Percentiles rank a stretch among this genome's conserved stretches.
phyloP scores from a whole-genome alignment of 2,113 vertebrate species.

The Daboia siamensis region DNA sequence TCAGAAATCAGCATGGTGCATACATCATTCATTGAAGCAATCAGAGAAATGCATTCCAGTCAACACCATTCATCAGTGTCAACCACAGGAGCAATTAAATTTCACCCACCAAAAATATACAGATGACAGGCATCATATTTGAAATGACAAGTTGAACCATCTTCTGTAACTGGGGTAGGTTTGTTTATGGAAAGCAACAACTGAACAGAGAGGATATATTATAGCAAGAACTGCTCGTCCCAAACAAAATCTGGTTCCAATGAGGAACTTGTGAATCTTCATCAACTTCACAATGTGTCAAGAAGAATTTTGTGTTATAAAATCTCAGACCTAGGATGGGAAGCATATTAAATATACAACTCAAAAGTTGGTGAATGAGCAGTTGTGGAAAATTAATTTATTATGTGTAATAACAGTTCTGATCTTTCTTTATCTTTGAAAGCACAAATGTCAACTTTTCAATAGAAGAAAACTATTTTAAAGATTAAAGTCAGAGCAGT shows the following conservation, averaged over 20 bases:
- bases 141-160: conserved; percentile 53
- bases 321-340: not conserved
- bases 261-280: not conserved
- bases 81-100: conserved; percentile 66
- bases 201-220: conserved; percentile 4
- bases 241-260: not conserved
- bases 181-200: not conserved
- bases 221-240: not conserved
- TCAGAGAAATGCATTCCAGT: conserved; percentile 58
- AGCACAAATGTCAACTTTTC: not conserved
- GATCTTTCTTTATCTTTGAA: not conserved
- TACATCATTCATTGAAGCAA: conserved; percentile 45
- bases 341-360: not conserved
- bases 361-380: not conserved
- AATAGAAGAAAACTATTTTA: not conserved
- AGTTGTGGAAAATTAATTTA: not conserved
- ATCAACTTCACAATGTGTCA: not conserved
- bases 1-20: conserved; percentile 44
- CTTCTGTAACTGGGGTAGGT: conserved; percentile 13
- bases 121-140: conserved; percentile 45
- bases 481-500: not conserved
- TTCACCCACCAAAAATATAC: conserved; percentile 60
- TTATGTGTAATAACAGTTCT: not conserved
- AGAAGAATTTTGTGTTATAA: not conserved
- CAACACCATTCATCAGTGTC: conserved; percentile 69